Base-by-base conservation (phyloP, 2,888 invertebrate species). In the Lepas anatifera region DNA sequence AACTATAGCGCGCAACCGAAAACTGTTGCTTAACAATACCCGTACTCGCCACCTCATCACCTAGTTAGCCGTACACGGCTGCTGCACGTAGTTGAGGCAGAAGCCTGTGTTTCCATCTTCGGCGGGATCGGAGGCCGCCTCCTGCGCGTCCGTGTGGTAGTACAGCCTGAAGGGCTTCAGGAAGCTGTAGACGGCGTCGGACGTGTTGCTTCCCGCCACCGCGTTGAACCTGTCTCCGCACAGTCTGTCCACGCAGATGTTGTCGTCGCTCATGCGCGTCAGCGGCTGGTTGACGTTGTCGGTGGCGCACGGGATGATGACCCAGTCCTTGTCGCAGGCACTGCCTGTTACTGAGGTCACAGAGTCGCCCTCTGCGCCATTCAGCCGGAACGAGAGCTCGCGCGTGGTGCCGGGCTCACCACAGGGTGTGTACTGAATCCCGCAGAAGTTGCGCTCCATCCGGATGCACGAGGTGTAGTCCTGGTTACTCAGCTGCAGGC, bases 401-500 rank as follows among this genome's bases (percentile, higher is more conserved):
- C 58, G 18, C 1, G 32, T 58, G 13, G 29, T 76, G 87, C 88
- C 86, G 73, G 85, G 81, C 77, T 90, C 87, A 2, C 85, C 80
- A 75, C 92, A 92, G 7, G 87, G 85, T 25, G 87, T 87, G 77
- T 92, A 92, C 76, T 91, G 91, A 66, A 92, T 88, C 0, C 90
- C 89, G 75, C 93, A 94, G 78, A 92, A 92, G 78, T 92, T 93
- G 72, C 88, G 84, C 78, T 93, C 93, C 77, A 87, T 88, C 41
- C 93, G 81, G 52, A 93, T 84, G 78, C 93, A 94, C 73, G 92
- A 87, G 73, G 90, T 89, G 78, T 94, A 94, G 79, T 93, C 92
- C 78, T 93, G 92, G 79, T 92, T 92, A 70, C 92, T 91, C 27
- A 93, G 84, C 77, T 92, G 91, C 3, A 88, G 81, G 0, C 92